Evolutionary conservation across 1,140 invertebrate species (phyloP).

Genomic region (Pachyrhynchus sulphureomaculatus): DNA sequence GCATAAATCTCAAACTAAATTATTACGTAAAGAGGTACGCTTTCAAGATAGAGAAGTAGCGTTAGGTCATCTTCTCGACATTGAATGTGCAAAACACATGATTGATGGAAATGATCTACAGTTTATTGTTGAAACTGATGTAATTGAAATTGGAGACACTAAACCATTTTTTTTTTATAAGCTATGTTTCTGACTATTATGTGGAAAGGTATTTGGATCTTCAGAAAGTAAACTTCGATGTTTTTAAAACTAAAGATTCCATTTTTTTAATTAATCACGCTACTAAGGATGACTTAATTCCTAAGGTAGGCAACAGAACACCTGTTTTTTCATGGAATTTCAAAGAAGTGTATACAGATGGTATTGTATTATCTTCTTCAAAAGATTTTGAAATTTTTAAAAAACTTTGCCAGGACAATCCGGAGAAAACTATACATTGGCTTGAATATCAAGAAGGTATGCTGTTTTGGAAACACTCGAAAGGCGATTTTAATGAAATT

Average conservation of each 20-base stretch:
- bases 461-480: neutral
- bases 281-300: neutral
- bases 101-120: conserved; percentile 1
- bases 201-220: neutral
- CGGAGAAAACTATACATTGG: too few species aligned
- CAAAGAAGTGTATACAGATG: too few species aligned
- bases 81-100: neutral
- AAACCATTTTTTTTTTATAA: neutral
- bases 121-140: neutral
- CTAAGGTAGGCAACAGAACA: too few species aligned
- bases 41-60: neutral
- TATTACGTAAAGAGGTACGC: neutral
- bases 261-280: neutral
- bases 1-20: neutral
- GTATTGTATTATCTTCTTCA: too few species aligned
- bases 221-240: neutral
- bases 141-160: neutral
- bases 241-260: neutral
- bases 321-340: too few species aligned
- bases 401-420: too few species aligned
- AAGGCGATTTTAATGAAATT: neutral
- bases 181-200: neutral
- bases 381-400: too few species aligned
- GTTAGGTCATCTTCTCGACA: neutral
- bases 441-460: too few species aligned